Conservation (phyloP, 1,140 invertebrate genomes). For the Drosophila kohkoa region DNA sequence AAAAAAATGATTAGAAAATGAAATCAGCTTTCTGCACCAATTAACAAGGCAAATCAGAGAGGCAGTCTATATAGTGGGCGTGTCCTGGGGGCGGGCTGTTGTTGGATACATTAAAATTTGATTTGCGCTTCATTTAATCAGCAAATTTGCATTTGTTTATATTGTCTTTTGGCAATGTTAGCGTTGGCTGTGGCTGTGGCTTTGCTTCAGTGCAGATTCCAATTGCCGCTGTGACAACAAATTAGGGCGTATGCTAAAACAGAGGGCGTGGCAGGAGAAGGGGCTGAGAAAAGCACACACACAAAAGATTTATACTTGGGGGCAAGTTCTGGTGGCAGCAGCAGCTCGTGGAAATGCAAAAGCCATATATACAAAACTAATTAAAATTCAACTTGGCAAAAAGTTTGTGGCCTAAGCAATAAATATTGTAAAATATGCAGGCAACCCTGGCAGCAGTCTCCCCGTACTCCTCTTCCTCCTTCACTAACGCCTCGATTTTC, state of each 20-base stretch:
- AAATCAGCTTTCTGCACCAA: slow-evolving; percentile 64
- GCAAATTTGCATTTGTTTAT: slow-evolving; percentile 67
- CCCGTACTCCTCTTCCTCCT: neutral
- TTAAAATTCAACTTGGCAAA: slow-evolving; percentile 83
- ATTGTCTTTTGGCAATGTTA: slow-evolving; percentile 45
- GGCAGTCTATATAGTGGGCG: neutral
- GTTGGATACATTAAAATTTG: slow-evolving; percentile 48
- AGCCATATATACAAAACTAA: slow-evolving; percentile 77
- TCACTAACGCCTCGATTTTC: slow-evolving; percentile 48
- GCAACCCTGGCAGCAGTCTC: slow-evolving; percentile 25
- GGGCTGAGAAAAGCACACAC: neutral
- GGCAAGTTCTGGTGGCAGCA: slow-evolving; percentile 51
- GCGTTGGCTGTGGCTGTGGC: slow-evolving; percentile 35
- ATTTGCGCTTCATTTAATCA: slow-evolving; percentile 69
- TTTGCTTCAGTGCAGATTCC: slow-evolving; percentile 40
- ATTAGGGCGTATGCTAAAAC: slow-evolving; percentile 30
- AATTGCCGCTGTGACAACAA: slow-evolving; percentile 68
- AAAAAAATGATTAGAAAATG: slow-evolving; percentile 52
- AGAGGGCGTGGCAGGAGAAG: slow-evolving; percentile 18
- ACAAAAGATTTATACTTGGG: slow-evolving; percentile 61
- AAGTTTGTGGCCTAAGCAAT: slow-evolving; percentile 80
- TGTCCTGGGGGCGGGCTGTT: neutral
- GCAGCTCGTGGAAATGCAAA: slow-evolving; percentile 46
- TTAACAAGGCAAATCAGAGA: slow-evolving; percentile 49
- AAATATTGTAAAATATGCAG: slow-evolving; percentile 81